Base-by-base conservation (phyloP, 1,140 invertebrate genomes). In the Scaptomyza montana region DNA sequence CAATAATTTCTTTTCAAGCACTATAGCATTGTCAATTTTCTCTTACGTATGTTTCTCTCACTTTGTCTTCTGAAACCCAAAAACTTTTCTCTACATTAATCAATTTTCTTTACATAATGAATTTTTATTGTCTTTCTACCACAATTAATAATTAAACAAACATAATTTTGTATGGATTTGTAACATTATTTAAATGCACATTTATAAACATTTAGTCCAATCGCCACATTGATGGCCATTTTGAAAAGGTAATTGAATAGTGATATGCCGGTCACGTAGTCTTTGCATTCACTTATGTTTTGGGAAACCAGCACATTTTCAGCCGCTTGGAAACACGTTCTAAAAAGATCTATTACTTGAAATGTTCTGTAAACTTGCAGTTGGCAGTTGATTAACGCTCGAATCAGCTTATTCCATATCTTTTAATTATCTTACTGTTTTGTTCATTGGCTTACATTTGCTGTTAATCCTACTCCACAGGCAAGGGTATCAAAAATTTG, bases 211-310 rank as follows among this genome's bases (percentile, higher is more conserved):
- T 92, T 92, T 94, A 96, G 96, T 95, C 95, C 96, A 92, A 95
- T 97, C 94, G 96, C 95, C 95, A 95, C 95, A 93, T 95, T 97
- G 93, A 95, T 97, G 95, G 95, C 95, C 93, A 94, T 96, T 91
- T 94, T 96, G 91, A 94, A 95, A 94, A 97, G 96, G 96, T 97
- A 97, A 95, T 78, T 86, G 46, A 72, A 64, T 65, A 69, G 43
- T 49, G 21, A 41, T 71, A 39, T 62, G 60, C 51, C 39, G 45
- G 74, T 79, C 57, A 51, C 54, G 57, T 87, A 86, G 76, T 64
- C 70, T 62, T 56, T 74, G 19, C 68, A 56, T 60, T 33, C 66
- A 54, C 72, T 64, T 78, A 28, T 46, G 78, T 78, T 78, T 79
- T 70, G 55, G 49, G 67, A 61, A 74, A 76, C 60, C 74, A 77